Percentiles rank a stretch among this genome's conserved stretches.
phyloP scores from a whole-genome alignment of 2,113 vertebrate species.

The Osmerus eperlanus region DNA sequence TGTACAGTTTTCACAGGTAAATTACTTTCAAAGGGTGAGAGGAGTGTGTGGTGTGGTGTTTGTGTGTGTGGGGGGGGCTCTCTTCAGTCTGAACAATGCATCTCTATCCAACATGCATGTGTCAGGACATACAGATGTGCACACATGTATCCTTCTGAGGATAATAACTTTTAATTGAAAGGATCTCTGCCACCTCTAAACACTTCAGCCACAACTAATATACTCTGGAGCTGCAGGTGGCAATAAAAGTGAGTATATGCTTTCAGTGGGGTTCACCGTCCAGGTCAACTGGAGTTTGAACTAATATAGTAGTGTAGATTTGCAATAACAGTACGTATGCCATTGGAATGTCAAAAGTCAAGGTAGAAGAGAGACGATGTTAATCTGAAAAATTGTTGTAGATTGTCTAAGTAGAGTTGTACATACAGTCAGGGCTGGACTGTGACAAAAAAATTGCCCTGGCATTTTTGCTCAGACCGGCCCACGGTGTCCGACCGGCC shows the following conservation, averaged over 20 bases:
- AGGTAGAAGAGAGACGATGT: neutral
- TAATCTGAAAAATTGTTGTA: neutral
- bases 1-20: slow-evolving; percentile 44
- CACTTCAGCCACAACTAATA: neutral
- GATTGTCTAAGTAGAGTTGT: no score
- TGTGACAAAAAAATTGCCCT: no score
- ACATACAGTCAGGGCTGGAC: no score
- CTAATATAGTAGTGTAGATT: neutral
- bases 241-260: neutral
- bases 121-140: slow-evolving; percentile 60
- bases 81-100: slow-evolving; percentile 49
- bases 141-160: slow-evolving; percentile 58
- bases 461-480: no score
- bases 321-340: neutral
- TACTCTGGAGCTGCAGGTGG: neutral
- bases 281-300: neutral
- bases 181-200: neutral
- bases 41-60: slow-evolving; percentile 29
- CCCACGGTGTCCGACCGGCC: no score
- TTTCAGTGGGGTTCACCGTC: neutral
- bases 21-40: slow-evolving; percentile 45
- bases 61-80: slow-evolving; percentile 29
- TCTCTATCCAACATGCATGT: slow-evolving; percentile 63
- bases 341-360: neutral
- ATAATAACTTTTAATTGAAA: slow-evolving; percentile 2